phyloP scores from a whole-genome alignment of 1,140 invertebrate species.

The Camponotus floridanus region DNA sequence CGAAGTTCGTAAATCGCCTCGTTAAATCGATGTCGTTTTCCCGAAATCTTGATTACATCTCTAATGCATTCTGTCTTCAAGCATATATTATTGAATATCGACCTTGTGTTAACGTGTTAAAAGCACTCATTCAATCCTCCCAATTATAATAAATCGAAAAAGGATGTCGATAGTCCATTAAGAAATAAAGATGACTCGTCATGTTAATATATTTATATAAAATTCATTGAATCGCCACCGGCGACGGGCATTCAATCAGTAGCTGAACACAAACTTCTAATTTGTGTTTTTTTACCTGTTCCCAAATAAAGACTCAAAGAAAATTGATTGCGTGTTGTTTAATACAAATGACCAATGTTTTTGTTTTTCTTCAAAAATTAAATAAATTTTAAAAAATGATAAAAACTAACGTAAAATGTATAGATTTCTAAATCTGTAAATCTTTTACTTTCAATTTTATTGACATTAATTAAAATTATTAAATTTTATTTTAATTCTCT shows the following conservation, averaged over 20 bases:
- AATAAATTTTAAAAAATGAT: not conserved
- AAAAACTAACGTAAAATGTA: not conserved
- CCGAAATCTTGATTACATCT: not conserved
- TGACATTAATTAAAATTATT: not conserved
- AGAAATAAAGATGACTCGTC: not conserved
- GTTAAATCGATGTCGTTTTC: too few relatives aligned
- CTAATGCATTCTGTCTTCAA: not conserved
- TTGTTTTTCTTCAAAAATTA: not conserved
- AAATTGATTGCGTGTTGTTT: not conserved
- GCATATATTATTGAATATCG: not conserved
- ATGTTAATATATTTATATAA: not conserved
- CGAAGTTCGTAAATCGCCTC: not conserved
- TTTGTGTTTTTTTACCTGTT: not conserved
- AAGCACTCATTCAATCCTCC: conserved; percentile 9
- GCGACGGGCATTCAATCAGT: not conserved
- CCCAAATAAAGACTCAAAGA: not conserved
- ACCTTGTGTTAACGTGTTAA: conserved; percentile 12
- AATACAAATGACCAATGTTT: not conserved
- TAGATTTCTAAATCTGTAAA: not conserved
- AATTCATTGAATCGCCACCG: not conserved
- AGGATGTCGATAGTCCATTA: conserved; percentile 29
- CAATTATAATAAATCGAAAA: conserved; percentile 13
- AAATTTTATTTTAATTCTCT: not conserved
- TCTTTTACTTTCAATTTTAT: too few relatives aligned
- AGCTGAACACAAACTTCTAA: not conserved